A percentile compares a stretch with the other conserved stretches of the same genome.
These are phyloP conservation scores for Tholera decimalis DNA, from an alignment of 2,888 invertebrate genomes.

Conservation along the genomic window DNA sequence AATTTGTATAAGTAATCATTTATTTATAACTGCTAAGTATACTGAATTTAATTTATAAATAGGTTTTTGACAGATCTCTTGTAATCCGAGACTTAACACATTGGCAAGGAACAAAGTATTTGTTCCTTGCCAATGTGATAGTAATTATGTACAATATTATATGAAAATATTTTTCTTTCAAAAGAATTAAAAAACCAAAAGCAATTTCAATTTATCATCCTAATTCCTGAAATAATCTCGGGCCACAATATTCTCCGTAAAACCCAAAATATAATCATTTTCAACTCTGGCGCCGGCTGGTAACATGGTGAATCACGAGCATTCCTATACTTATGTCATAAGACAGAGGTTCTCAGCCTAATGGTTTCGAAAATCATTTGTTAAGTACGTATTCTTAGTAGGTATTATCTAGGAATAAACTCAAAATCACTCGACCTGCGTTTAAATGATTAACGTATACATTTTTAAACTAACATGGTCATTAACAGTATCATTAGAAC, in stretches of 20 bases:
- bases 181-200: background rate
- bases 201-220: background rate
- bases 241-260: constrained; percentile 10
- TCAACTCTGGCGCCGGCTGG: constrained; percentile 34
- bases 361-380: background rate
- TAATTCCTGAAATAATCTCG: background rate
- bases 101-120: background rate
- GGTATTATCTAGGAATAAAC: too few species aligned
- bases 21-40: too few species aligned
- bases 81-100: too few species aligned
- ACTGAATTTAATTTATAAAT: too few species aligned
- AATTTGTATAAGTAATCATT: background rate
- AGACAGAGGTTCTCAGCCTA: background rate
- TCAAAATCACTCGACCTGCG: too few species aligned
- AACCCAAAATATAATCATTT: constrained; percentile 24
- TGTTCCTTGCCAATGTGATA: background rate
- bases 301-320: constrained; percentile 44
- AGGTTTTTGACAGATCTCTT: too few species aligned
- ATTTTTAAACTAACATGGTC: too few species aligned
- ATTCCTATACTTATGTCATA: constrained; percentile 30
- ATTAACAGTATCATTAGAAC: too few species aligned
- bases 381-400: too few species aligned
- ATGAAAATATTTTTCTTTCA: background rate
- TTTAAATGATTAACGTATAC: too few species aligned
- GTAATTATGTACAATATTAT: too few species aligned